phyloP scores from a whole-genome alignment of 2,113 vertebrate species.

The Apodemus sylvaticus region DNA sequence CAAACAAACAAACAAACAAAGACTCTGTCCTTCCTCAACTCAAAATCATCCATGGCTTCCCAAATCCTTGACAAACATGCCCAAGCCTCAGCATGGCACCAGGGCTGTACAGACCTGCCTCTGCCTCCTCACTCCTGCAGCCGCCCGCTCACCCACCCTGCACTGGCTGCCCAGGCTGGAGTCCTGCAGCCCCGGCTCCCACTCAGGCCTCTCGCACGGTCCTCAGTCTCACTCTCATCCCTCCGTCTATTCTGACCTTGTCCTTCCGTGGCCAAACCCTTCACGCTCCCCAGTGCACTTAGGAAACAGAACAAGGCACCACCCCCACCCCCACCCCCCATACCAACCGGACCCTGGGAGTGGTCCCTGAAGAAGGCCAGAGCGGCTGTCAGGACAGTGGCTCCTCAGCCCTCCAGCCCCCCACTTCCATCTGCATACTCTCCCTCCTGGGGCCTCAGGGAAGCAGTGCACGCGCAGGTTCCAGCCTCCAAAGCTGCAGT shows the following conservation, averaged over 20 bases:
- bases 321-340: neutral
- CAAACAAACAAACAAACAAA: neutral
- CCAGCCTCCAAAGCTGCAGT: neutral
- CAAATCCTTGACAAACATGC: neutral
- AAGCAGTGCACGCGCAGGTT: neutral
- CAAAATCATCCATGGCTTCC: neutral
- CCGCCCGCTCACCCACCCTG: neutral
- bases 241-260: neutral
- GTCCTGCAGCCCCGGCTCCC: neutral
- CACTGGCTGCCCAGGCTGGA: neutral
- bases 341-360: rapidly evolving
- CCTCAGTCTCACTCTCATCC: neutral
- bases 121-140: neutral
- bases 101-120: neutral
- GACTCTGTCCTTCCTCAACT: neutral
- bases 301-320: neutral
- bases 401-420: too few species aligned
- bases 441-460: neutral
- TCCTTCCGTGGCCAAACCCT: neutral
- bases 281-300: neutral
- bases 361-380: neutral
- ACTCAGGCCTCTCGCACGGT: neutral
- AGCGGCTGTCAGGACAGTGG: neutral
- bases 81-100: neutral
- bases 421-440: neutral